phyloP scores from a whole-genome alignment of 2,888 invertebrate genomes.

The Caenorhabditis zanzibari region DNA sequence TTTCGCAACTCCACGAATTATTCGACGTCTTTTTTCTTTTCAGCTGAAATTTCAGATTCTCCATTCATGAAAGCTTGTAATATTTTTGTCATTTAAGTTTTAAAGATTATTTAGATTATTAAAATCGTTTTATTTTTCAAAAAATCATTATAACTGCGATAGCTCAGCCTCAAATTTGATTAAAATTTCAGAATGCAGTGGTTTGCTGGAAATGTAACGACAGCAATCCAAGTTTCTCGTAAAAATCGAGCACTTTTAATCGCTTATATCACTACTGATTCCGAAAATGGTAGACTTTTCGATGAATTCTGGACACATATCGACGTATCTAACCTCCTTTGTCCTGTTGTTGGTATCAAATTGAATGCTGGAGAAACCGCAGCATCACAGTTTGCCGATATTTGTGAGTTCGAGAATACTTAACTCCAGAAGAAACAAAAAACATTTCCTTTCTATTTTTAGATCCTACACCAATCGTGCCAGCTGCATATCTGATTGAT shows the following conservation, averaged over 20 bases:
- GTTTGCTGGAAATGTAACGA: constrained; percentile 67
- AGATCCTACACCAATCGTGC: constrained; percentile 71
- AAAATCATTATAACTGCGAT: no score
- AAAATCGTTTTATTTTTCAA: no score
- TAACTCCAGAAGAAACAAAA: no score
- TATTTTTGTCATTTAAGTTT: no score
- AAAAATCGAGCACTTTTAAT: constrained; percentile 69
- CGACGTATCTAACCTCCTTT: constrained; percentile 44
- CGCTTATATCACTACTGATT: constrained; percentile 61
- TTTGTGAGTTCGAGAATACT: constrained; percentile 72
- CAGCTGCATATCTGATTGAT: constrained; percentile 71
- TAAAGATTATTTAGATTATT: no score
- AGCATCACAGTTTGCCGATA: constrained; percentile 64
- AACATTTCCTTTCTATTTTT: no score
- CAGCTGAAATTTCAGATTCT: neutral
- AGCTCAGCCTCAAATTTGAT: no score
- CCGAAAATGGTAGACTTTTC: constrained; percentile 61
- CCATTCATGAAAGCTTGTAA: no score
- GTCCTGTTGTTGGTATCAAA: constrained; percentile 66
- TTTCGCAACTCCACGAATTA: neutral
- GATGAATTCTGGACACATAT: constrained; percentile 58
- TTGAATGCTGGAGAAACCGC: constrained; percentile 53
- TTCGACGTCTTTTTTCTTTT: neutral
- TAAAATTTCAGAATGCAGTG: constrained; percentile 70
- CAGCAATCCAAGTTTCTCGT: constrained; percentile 69